Percentiles rank a stretch among this genome's conserved stretches.
Conservation (phyloP, 2,797 vertebrate species). For the Sebastes umbrosus region DNA sequence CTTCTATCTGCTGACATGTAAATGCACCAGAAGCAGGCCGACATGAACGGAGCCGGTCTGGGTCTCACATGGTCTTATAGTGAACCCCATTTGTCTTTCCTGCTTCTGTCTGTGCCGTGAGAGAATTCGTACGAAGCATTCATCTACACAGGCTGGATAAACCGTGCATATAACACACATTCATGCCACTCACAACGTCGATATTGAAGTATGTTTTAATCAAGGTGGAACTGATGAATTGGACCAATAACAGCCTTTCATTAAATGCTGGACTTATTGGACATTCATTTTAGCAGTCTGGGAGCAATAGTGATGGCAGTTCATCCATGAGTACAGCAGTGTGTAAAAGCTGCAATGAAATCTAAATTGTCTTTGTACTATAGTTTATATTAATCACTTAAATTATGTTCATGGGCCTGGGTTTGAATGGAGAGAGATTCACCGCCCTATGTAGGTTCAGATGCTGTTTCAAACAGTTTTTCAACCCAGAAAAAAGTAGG, state of each 20-base stretch:
- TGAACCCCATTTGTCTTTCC: conserved; percentile 8
- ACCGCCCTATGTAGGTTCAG: not conserved
- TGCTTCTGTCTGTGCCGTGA: not conserved
- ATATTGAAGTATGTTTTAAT: not conserved
- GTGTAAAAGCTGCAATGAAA: not conserved
- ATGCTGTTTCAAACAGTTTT: not conserved
- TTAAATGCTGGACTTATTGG: not conserved
- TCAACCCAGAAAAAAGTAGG: not conserved
- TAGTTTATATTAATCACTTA: not conserved
- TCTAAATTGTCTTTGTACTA: not conserved
- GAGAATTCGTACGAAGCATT: not conserved
- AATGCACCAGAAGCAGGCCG: not conserved
- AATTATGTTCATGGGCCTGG: not conserved
- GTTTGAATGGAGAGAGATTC: not conserved
- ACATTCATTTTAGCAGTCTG: not conserved
- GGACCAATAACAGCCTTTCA: not conserved
- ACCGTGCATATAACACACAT: not conserved
- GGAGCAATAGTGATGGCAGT: not conserved
- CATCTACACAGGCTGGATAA: not conserved
- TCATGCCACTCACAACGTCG: not conserved
- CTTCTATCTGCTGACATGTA: conserved; percentile 19
- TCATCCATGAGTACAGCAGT: not conserved
- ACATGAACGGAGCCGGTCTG: not conserved
- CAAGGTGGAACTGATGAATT: not conserved
- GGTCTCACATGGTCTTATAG: conserved; percentile 2